Evolutionary conservation across 1,140 invertebrate species (phyloP).

Genomic region (Polyergus mexicanus): DNA sequence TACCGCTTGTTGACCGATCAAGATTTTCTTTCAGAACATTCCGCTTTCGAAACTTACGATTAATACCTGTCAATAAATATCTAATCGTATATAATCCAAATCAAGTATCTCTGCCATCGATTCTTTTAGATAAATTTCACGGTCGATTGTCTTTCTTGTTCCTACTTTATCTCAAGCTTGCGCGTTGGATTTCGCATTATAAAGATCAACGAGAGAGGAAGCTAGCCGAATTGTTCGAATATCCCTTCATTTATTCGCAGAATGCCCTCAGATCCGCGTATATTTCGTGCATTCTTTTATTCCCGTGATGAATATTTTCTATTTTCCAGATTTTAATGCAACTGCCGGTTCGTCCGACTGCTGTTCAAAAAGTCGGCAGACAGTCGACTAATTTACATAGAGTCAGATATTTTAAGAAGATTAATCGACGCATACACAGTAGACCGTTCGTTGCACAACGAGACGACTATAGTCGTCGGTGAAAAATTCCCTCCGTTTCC

Average conservation of each 20-base stretch:
- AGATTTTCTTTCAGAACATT: slow-evolving; percentile 9
- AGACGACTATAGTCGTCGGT: slow-evolving; percentile 12
- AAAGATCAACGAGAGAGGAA: neutral
- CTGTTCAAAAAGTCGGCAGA: slow-evolving; percentile 29
- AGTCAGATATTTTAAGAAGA: slow-evolving; percentile 53
- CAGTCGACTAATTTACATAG: slow-evolving; percentile 46
- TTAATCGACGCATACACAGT: slow-evolving; percentile 48
- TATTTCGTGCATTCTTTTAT: slow-evolving; percentile 2
- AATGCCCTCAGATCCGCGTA: neutral
- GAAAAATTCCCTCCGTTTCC: slow-evolving; percentile 52
- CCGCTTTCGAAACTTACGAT: neutral
- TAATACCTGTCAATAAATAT: slow-evolving; percentile 34
- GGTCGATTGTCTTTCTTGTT: neutral
- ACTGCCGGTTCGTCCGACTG: neutral
- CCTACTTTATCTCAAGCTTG: neutral
- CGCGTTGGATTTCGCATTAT: neutral
- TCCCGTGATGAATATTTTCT: neutral
- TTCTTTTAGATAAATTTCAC: neutral
- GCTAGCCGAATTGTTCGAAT: neutral
- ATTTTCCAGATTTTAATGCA: slow-evolving; percentile 18
- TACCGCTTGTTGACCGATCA: neutral
- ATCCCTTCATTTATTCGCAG: neutral
- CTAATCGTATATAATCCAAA: neutral
- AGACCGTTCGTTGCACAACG: neutral
- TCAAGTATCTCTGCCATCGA: neutral